Evolutionary conservation across 2,797 vertebrate species (phyloP).

Genomic region (Setipinna tenuifilis): DNA sequence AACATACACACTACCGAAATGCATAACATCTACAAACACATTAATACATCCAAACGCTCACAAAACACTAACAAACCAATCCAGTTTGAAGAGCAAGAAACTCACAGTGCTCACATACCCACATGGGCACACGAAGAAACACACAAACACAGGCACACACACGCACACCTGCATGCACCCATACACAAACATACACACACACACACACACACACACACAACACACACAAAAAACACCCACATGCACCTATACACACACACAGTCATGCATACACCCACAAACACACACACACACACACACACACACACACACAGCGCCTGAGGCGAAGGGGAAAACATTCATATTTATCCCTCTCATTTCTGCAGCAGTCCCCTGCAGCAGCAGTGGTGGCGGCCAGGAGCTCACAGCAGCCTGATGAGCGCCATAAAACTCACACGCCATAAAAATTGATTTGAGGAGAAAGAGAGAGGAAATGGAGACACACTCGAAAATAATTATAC

Average conservation of each 20-base stretch:
- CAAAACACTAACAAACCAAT: background rate
- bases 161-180: no score
- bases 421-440: conserved; percentile 62
- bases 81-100: background rate
- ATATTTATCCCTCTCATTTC: conserved; percentile 62
- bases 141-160: no score
- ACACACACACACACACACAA: background rate
- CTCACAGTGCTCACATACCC: background rate
- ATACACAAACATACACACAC: background rate
- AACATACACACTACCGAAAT: background rate
- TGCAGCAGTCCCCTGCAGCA: conserved; percentile 52
- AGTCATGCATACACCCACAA: background rate
- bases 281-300: conserved; percentile 40
- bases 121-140: background rate
- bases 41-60: background rate
- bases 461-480: conserved; percentile 63
- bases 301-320: conserved; percentile 42
- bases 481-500: conserved; percentile 65
- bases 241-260: background rate
- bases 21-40: background rate
- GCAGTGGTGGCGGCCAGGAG: conserved; percentile 44
- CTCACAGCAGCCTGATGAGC: conserved; percentile 56
- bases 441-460: conserved; percentile 66
- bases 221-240: background rate
- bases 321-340: conserved; percentile 51